Base-by-base conservation (phyloP, 2,797 vertebrate genomes). In the Fistularia tabacaria region DNA sequence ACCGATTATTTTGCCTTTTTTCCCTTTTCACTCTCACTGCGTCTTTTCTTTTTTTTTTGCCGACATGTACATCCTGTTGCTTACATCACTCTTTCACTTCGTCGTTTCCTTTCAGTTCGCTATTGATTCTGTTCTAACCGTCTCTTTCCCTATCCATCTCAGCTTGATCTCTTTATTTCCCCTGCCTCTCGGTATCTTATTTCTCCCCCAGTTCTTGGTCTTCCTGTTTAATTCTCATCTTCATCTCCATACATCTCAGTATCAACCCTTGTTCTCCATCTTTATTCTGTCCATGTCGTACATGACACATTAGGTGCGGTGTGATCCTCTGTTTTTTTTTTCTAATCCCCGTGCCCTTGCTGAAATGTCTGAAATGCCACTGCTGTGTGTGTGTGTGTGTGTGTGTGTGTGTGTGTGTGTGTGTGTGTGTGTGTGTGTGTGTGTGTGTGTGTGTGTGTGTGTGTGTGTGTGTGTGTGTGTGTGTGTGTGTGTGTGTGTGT, bases 261-360 rank as follows among this genome's bases (percentile, higher is more conserved):
- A 5, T 9, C 6, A 9, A 3, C 14, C 45, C 3, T 15, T 10
- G 8, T 3, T 45, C 46, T 44, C 12, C 37, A 44, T 43, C 36
- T 12, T 47, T 37, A 38, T 57, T 45, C 43, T 51, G 8, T 70
- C 62, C 46, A 42, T 64, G 12, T 66, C 49, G 52, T 1, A 7
- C 7, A 40, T 62, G 51, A 52, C 39, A 46, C 41, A 42, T 55
- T 7, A 47, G 42, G 49, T 43, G 14, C 49, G 36, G 52, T 49
- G 62, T 69, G 66, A 73, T 59, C 58, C 61, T n/a, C n/a, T 49
- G 48, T 64, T 64, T 43, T 40, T 49, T 49, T n/a, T n/a, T n/a
- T n/a, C n/a, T n/a, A n/a, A n/a, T n/a, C 38, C 36, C 58, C 12
- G 42, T 66, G 49, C 56, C 57, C 68, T 60, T 67, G 69, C 59